Evolutionary conservation across 2,113 vertebrate species (phyloP).

Genomic region (Psittacula cyanocephala): DNA sequence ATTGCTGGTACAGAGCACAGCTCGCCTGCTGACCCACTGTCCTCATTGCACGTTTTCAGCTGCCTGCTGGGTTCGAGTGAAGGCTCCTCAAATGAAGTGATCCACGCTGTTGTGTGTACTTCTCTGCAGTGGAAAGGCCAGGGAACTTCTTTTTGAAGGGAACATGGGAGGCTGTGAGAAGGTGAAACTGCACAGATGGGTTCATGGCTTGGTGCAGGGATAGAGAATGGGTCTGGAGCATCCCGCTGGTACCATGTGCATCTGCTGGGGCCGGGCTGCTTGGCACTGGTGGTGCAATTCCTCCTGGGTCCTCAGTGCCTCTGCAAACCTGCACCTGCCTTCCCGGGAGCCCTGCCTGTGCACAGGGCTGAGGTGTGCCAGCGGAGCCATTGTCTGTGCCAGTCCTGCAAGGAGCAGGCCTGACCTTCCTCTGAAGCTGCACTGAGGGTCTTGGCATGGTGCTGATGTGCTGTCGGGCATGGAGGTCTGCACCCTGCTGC

Average conservation of each 20-base stretch:
- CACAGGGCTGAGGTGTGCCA: not conserved
- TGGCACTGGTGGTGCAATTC: not conserved
- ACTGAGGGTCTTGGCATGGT: rapidly evolving
- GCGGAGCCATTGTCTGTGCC: rapidly evolving
- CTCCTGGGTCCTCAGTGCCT: not conserved
- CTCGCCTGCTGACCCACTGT: slow-evolving; percentile 18
- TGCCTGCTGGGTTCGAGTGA: not conserved
- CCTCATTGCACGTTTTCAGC: not conserved
- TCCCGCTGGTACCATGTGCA: not conserved
- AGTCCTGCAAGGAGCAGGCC: not conserved
- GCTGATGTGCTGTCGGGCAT: rapidly evolving
- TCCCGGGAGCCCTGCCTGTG: not conserved
- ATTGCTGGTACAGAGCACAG: not conserved
- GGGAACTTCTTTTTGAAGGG: not conserved
- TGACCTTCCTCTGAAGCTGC: not conserved
- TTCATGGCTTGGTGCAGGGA: not conserved
- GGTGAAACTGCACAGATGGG: not conserved
- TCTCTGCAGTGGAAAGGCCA: not conserved
- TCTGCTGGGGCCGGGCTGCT: not conserved
- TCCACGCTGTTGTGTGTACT: rapidly evolving
- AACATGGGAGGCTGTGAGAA: not conserved
- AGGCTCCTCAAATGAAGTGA: not conserved
- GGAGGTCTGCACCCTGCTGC: not conserved
- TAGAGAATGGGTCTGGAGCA: not conserved
- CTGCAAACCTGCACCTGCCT: not conserved